phyloP scores from a whole-genome alignment of 1,140 invertebrate genomes.

The Apis dorsata region DNA sequence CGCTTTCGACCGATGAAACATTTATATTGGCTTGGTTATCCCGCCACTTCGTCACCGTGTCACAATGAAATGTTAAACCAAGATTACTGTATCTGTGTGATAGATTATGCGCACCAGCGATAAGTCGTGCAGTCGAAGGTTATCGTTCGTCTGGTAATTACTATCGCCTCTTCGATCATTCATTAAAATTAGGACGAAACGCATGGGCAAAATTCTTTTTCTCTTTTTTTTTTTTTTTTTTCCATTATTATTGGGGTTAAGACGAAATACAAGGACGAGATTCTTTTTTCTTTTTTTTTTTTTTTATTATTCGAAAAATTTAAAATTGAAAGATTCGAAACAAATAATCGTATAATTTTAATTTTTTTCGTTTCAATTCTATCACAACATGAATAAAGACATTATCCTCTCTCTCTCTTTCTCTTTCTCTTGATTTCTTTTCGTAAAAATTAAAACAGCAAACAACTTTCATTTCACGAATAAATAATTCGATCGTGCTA shows the following conservation, averaged over 20 bases:
- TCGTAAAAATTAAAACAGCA: neutral
- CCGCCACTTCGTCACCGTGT: neutral
- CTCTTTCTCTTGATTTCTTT: neutral
- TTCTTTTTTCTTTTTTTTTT: neutral
- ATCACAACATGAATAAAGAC: too few relatives aligned
- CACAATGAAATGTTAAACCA: constrained; percentile 22
- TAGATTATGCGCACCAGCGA: constrained; percentile 10
- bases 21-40: neutral
- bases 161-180: constrained; percentile 42
- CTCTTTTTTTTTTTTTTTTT: neutral
- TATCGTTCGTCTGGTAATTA: constrained; percentile 54
- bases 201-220: neutral
- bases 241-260: neutral
- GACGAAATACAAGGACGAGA: too few relatives aligned
- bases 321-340: too few relatives aligned
- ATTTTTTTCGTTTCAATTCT: too few relatives aligned
- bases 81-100: constrained; percentile 23
- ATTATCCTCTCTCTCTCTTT: neutral
- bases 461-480: constrained; percentile 1
- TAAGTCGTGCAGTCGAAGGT: constrained; percentile 53
- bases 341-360: too few relatives aligned
- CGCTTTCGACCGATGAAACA: constrained; percentile 4
- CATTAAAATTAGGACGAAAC: neutral
- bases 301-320: too few relatives aligned
- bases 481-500: neutral